Base-by-base conservation (phyloP, 2,113 vertebrate species). In the Sciurus niger region DNA sequence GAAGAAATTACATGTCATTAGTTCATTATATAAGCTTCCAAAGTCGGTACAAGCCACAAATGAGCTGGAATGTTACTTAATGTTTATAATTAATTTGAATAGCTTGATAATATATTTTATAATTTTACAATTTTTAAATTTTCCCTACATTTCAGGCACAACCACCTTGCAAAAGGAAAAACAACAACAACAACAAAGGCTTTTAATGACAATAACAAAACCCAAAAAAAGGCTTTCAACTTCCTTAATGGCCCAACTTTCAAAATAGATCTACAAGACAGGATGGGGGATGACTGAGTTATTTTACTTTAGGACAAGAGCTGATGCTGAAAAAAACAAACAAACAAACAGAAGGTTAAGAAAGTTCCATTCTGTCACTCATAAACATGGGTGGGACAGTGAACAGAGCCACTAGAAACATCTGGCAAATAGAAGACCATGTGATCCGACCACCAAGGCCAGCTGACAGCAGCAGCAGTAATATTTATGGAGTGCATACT, bases 1-100 rank as follows among this genome's bases (percentile, higher is more conserved):
- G 9, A 51, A 94, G 25, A 90, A 80, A 93, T 34, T 37, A 72
- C 43, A 22, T 51, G 6, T 68, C 58, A 37, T 89, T 34, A 77
- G 48, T 46, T 84, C 37, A 70, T 85, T 65, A 40, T 13, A 32
- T 46, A 58, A 88, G 82, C 18, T 77, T 94, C 12, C 3, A 16
- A 90, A 73, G 51, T 58, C 6, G 90, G 46, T 87, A 90, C 68
- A 77, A 84, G 48, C 72, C 63, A 32, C 72, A 51, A 67, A 84
- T 79, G 68, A 90, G 63, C 65, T 28, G 28, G 37, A 84, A 89
- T 83, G 17, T 73, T 55, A 72, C n/a, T 90, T 86, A 65, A 77
- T 53, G 65, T 58, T 86, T 87, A 72, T 43, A 84, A 72, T 87
- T 87, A 40, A 58, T 60, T 65, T 34, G 55, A 84, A 43, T 10